Conservation (phyloP, 2,113 vertebrate species). For the Macquaria australasica region DNA sequence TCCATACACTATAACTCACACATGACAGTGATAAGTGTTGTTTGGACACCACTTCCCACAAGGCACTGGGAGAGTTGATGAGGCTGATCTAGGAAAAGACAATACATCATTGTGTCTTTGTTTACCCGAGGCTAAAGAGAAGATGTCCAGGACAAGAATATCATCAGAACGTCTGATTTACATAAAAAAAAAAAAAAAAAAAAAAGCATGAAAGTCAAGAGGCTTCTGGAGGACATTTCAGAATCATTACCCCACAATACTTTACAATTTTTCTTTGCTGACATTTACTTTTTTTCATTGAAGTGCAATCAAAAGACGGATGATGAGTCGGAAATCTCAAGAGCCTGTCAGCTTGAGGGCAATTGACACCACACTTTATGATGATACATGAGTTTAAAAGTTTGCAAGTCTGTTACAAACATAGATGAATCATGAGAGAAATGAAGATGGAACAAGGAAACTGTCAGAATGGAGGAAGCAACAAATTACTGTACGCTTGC, state of each 20-base stretch:
- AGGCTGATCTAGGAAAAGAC: conserved; percentile 54
- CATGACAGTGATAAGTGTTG: conserved; percentile 58
- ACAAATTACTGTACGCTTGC: not conserved
- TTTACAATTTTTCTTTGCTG: conserved; percentile 9
- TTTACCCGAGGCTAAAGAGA: conserved; percentile 40
- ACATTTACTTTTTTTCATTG: conserved; percentile 23
- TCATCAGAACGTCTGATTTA: conserved; percentile 22
- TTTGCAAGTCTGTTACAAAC: conserved; percentile 43
- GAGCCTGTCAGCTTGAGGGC: conserved; percentile 47
- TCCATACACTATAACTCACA: conserved; percentile 33
- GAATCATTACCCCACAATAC: conserved; percentile 18
- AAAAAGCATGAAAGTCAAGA: conserved; percentile 26
- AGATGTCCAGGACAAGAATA: conserved; percentile 21
- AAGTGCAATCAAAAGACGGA: conserved; percentile 57
- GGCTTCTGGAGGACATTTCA: conserved; percentile 15
- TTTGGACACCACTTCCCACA: conserved; percentile 62
- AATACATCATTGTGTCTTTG: conserved; percentile 49
- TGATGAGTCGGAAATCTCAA: conserved; percentile 33
- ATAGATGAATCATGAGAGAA: not conserved
- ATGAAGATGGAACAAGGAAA: not conserved
- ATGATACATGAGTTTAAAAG: conserved; percentile 40
- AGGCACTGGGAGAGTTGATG: conserved; percentile 55
- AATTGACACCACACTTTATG: conserved; percentile 30
- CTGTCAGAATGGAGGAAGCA: not conserved
- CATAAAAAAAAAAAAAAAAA: conserved; percentile 14